These are phyloP conservation scores for Papilio machaon DNA, from an alignment of 1,140 invertebrate species.

Conservation along the genomic window DNA sequence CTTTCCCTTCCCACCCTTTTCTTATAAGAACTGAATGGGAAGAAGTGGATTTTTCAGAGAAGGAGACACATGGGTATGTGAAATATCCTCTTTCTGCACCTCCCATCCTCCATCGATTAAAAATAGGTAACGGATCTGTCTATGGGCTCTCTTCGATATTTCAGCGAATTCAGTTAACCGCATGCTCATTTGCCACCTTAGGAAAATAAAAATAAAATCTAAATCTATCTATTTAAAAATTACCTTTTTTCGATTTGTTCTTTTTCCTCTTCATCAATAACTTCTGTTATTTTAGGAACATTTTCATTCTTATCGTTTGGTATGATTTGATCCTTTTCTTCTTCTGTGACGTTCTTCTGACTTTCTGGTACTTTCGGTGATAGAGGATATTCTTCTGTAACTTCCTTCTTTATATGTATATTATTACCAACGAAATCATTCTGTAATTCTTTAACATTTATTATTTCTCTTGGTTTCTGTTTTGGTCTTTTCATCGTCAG, in stretches of 20 bases:
- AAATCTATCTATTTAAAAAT: background rate
- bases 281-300: constrained; percentile 29
- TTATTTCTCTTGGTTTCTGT: constrained; percentile 71
- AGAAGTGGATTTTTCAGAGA: too few relatives aligned
- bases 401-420: constrained; percentile 68
- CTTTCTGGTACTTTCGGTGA: constrained; percentile 3
- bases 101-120: too few relatives aligned
- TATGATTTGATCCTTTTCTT: constrained; percentile 2
- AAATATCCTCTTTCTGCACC: too few relatives aligned
- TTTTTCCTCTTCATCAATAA: constrained; percentile 34
- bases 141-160: too few relatives aligned
- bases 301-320: background rate
- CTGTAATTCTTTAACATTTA: constrained; percentile 74
- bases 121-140: too few relatives aligned
- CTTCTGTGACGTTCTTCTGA: constrained; percentile 37
- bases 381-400: constrained; percentile 41
- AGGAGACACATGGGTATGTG: too few relatives aligned
- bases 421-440: constrained; percentile 70
- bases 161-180: too few relatives aligned
- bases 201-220: too few relatives aligned
- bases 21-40: too few relatives aligned
- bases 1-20: too few relatives aligned
- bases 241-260: constrained; percentile 29
- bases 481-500: constrained; percentile 66
- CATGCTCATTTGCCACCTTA: too few relatives aligned